These are phyloP conservation scores for Lateolabrax maculatus DNA, from an alignment of 2,797 vertebrate species.

Conservation along the genomic window DNA sequence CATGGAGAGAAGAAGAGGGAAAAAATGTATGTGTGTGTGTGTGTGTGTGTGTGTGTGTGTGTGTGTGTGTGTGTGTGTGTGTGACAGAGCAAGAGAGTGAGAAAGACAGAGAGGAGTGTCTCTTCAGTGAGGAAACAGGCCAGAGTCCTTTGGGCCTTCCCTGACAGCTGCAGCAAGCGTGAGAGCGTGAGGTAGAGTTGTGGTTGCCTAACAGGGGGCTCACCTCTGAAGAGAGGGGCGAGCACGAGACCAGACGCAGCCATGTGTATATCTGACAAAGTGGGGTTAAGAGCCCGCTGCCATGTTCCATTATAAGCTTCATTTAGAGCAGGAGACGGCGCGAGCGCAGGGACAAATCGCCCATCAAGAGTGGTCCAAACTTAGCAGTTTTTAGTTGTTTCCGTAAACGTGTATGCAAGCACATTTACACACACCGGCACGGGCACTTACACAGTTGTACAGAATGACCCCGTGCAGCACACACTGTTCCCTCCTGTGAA, in stretches of 20 bases:
- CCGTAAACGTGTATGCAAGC: conserved; percentile 13
- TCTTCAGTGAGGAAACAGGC: conserved; percentile 53
- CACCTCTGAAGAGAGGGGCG: conserved; percentile 54
- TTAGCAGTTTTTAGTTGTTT: conserved; percentile 28
- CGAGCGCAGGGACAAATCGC: conserved; percentile 37
- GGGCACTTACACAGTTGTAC: conserved; percentile 12
- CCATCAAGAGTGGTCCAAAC: conserved; percentile 35
- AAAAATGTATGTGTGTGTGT: conserved; percentile 28
- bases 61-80: conserved; percentile 15
- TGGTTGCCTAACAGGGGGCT: conserved; percentile 45
- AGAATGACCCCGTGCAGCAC: conserved; percentile 47
- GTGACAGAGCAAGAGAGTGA: neutral
- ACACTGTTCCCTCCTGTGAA: conserved; percentile 36
- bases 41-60: conserved; percentile 16
- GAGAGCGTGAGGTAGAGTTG: conserved; percentile 55
- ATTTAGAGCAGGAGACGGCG: conserved; percentile 60
- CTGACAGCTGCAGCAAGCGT: conserved; percentile 76
- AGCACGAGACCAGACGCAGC: conserved; percentile 53
- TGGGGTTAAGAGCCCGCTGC: conserved; percentile 72
- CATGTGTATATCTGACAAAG: conserved; percentile 70
- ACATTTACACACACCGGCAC: conserved; percentile 27
- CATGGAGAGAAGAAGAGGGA: conserved; percentile 5
- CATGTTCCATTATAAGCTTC: conserved; percentile 72
- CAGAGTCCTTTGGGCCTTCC: conserved; percentile 53
- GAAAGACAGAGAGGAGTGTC: conserved; percentile 43